Conservation (phyloP, 2,113 vertebrate genomes). For the Spilogale gracilis region DNA sequence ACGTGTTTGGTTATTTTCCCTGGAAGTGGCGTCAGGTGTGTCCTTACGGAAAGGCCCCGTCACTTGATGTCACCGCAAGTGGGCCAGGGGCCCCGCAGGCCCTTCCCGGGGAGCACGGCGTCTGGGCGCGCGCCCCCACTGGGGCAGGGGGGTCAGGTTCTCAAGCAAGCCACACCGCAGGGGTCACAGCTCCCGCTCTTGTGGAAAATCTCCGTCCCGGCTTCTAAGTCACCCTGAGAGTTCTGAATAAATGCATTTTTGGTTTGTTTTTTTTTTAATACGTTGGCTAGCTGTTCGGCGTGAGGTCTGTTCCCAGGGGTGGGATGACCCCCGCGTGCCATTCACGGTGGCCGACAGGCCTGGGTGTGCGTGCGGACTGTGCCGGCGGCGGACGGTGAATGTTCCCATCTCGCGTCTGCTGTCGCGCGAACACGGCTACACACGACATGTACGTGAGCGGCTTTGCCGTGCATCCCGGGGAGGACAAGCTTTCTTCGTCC, state of each 20-base stretch:
- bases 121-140: rapidly evolving
- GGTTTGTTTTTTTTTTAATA: background rate
- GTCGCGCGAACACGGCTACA: rapidly evolving
- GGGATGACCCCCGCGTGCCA: background rate
- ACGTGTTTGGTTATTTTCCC: rapidly evolving
- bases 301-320: background rate
- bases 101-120: background rate
- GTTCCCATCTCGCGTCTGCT: rapidly evolving
- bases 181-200: background rate
- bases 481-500: background rate
- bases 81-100: background rate
- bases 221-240: background rate
- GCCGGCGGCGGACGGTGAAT: background rate
- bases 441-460: background rate
- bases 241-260: background rate
- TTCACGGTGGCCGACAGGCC: background rate
- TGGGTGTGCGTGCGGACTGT: rapidly evolving
- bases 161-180: background rate
- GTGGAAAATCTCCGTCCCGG: background rate
- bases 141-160: background rate
- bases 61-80: background rate
- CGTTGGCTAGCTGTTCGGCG: background rate
- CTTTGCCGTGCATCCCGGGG: background rate
- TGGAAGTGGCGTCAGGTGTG: background rate
- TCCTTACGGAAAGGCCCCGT: background rate